These are phyloP conservation scores for Cephus cinctus DNA, from an alignment of 1,140 invertebrate genomes.

Conservation along the genomic window DNA sequence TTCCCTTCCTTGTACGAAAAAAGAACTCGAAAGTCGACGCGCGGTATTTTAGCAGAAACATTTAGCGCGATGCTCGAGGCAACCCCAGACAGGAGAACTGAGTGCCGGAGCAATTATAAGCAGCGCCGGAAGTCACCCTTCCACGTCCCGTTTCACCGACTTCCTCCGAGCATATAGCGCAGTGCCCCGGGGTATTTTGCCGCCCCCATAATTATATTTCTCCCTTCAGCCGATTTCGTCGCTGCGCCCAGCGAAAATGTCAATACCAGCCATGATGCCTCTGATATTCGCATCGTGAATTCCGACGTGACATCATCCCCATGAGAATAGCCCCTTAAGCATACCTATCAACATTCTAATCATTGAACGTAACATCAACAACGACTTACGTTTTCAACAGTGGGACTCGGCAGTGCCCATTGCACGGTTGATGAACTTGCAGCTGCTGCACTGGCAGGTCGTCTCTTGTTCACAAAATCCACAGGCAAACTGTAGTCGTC, in stretches of 20 bases:
- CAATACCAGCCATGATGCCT: neutral
- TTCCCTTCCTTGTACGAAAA: no score
- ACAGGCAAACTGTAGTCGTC: conserved; percentile 79
- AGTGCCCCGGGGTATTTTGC: conserved; percentile 41
- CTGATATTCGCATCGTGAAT: no score
- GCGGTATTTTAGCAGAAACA: conserved; percentile 32
- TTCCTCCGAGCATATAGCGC: conserved; percentile 5
- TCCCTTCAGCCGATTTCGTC: conserved; percentile 23
- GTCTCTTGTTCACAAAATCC: conserved; percentile 70
- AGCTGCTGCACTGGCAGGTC: conserved; percentile 61
- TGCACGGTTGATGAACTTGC: conserved; percentile 56
- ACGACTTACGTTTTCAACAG: conserved; percentile 61
- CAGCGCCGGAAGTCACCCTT: conserved; percentile 42
- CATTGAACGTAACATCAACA: neutral
- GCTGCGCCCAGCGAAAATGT: neutral
- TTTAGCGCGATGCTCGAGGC: conserved; percentile 34
- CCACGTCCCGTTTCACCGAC: conserved; percentile 11
- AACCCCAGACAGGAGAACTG: conserved; percentile 25
- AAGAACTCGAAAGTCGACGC: no score
- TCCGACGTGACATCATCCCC: neutral
- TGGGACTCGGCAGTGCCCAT: conserved; percentile 62
- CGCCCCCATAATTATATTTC: conserved; percentile 48
- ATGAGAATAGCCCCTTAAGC: neutral
- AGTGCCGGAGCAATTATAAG: conserved; percentile 47
- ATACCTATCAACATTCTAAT: neutral